Conservation (phyloP, 2,113 vertebrate genomes). For the Channa maculata region DNA sequence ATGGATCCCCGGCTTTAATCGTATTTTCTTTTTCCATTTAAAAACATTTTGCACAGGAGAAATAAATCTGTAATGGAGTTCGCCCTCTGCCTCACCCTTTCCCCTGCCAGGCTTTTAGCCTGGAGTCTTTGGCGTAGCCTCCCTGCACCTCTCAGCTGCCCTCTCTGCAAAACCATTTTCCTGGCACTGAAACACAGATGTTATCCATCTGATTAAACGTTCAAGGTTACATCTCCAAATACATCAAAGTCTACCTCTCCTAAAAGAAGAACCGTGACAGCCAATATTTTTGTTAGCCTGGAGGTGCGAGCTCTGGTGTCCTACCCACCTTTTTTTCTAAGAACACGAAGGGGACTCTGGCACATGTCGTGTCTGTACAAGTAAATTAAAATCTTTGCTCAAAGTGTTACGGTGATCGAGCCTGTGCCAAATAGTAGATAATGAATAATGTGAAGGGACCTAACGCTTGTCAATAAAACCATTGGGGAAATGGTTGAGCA, state of each 20-base stretch:
- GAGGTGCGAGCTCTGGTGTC: slow-evolving; percentile 54
- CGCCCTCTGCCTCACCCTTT: slow-evolving; percentile 48
- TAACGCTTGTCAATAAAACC: neutral
- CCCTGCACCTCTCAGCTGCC: slow-evolving; percentile 49
- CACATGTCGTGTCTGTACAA: slow-evolving; percentile 16
- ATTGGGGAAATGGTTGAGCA: neutral
- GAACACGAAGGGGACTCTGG: slow-evolving; percentile 43
- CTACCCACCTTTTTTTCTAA: slow-evolving; percentile 24
- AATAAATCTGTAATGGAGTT: slow-evolving; percentile 55
- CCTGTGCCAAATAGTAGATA: slow-evolving; percentile 26
- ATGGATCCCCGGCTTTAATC: neutral
- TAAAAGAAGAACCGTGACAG: slow-evolving; percentile 58
- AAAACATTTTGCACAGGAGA: slow-evolving; percentile 34
- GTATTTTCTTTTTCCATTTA: slow-evolving; percentile 8
- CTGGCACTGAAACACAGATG: slow-evolving; percentile 75
- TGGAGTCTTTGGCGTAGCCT: slow-evolving; percentile 59
- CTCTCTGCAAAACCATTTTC: slow-evolving; percentile 71
- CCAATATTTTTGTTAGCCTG: slow-evolving; percentile 57
- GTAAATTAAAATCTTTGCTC: slow-evolving; percentile 38
- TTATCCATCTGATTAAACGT: slow-evolving; percentile 79
- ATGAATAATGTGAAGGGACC: slow-evolving; percentile 23
- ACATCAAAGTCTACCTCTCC: slow-evolving; percentile 73
- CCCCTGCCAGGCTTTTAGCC: slow-evolving; percentile 62
- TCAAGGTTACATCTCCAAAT: slow-evolving; percentile 79
- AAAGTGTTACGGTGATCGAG: slow-evolving; percentile 39